These are phyloP conservation scores for Chalcis sispes DNA, from an alignment of 2,888 invertebrate species.

Conservation along the genomic window DNA sequence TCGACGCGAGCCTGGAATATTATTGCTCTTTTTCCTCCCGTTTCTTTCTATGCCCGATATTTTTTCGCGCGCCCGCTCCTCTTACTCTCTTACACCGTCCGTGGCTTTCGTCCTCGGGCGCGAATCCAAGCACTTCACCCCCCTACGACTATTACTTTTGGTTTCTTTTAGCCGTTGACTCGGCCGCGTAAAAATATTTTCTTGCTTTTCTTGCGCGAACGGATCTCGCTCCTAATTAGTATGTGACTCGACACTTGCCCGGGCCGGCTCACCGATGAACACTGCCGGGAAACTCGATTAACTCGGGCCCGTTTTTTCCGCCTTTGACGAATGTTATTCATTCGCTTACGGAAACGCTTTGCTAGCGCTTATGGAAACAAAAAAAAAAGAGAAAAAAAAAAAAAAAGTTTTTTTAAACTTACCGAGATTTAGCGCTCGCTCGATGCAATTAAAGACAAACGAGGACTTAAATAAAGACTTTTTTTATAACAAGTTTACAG, in stretches of 20 bases:
- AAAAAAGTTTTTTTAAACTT: not conserved
- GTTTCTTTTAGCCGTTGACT: not conserved
- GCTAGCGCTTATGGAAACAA: not conserved
- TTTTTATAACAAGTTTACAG: too few species aligned
- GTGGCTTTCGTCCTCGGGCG: too few species aligned
- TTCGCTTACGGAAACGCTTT: conserved; percentile 31
- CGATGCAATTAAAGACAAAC: conserved; percentile 35
- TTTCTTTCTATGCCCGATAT: not conserved
- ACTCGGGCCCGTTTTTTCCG: conserved; percentile 10
- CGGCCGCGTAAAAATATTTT: not conserved
- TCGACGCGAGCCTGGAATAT: too few species aligned
- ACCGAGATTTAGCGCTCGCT: not conserved
- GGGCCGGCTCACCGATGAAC: conserved; percentile 18
- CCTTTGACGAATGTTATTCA: conserved; percentile 15
- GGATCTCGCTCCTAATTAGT: conserved; percentile 43
- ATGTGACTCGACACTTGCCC: conserved; percentile 19
- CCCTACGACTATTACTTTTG: too few species aligned
- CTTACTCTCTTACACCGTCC: conserved; percentile 1
- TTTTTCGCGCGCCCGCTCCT: not conserved
- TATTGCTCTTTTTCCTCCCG: not conserved
- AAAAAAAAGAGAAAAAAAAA: not conserved
- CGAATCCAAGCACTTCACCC: too few species aligned
- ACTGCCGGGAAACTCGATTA: conserved; percentile 21
- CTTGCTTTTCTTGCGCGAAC: too few species aligned
- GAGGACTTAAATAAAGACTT: conserved; percentile 13